Conservation (phyloP, 2,797 vertebrate species). For the Eupleurogrammus muticus region DNA sequence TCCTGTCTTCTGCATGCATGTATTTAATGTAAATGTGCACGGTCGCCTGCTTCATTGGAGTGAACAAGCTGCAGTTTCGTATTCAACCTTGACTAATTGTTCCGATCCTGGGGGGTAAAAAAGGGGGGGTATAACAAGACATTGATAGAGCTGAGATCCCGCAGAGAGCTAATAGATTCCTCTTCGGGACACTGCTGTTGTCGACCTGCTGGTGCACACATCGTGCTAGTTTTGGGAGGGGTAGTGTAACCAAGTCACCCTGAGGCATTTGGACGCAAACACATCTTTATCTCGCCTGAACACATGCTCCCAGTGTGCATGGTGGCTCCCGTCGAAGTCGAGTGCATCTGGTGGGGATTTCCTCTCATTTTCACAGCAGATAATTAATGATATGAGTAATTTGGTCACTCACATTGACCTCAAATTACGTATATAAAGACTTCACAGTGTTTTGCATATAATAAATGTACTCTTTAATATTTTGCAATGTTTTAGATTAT, state of each 20-base stretch:
- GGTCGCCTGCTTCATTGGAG: neutral
- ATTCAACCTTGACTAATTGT: neutral
- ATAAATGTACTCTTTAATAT: neutral
- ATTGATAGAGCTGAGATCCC: neutral
- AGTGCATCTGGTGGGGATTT: constrained; percentile 44
- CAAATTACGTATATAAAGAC: neutral
- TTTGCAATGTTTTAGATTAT: neutral
- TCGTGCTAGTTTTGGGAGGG: constrained; percentile 63
- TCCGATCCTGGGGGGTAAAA: neutral
- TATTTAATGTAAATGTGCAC: neutral
- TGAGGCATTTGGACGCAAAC: constrained; percentile 54
- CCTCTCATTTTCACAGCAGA: constrained; percentile 6
- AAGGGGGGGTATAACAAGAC: neutral
- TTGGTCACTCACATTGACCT: neutral
- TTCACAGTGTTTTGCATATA: neutral
- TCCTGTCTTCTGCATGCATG: constrained; percentile 15
- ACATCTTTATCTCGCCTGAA: constrained; percentile 75
- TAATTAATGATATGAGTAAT: neutral
- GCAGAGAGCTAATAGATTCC: neutral
- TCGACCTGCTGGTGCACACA: constrained; percentile 14
- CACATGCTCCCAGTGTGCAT: constrained; percentile 63
- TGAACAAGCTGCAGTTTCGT: neutral
- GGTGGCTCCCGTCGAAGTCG: constrained; percentile 5
- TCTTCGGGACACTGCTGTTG: neutral
- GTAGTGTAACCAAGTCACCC: constrained; percentile 43